Base-by-base conservation (phyloP, 2,888 invertebrate species). In the Listrodromus nycthemerus region DNA sequence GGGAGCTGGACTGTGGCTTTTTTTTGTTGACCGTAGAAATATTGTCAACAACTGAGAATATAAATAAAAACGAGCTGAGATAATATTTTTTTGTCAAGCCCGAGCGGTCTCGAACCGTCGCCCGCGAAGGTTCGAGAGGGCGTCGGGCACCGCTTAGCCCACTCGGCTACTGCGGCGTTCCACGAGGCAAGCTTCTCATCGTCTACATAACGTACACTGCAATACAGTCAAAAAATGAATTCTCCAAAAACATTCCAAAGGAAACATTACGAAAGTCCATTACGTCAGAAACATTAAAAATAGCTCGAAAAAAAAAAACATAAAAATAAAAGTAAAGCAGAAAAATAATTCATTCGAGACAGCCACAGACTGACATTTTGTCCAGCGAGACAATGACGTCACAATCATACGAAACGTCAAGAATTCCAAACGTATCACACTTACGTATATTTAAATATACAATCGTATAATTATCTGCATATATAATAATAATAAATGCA, bases 1-100 rank as follows among this genome's bases (percentile, higher is more conserved):
- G 80, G 90, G 89, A 89, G 89, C 89, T 89, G 21, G 27, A 13
- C 88, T 88, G 89, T 90, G 89, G 90, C 6, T 80, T 48, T 16
- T 69, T 80, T 48, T 16, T 69, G 13, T 10, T 55, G 16, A 5
- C 50, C 1, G 5, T 0, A 58, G 6, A 21, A 30, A 70, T 8
- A n/a, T 33, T 70, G 16, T 52, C 50, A 27, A 61, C 10, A 10
- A 58, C 16, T 10, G n/a, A 21, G 13, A 10, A 66, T 30, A 13
- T 27, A 19, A 58, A 80, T 76, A 75, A 71, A 79, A 79, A 48
- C 33, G n/a, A 41, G 1, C 3, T 55, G 0, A 37, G 30, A 30
- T 41, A 61, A n/a, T 10, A 2, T 37, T 48, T 48, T 67, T 67
- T n/a, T 4, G 16, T 0, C 19, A 6, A 19, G 30, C 8, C 2